Percentiles rank a stretch among this genome's conserved stretches.
phyloP scores from a whole-genome alignment of 2,888 invertebrate genomes.

The Trissolcus japonicus region DNA sequence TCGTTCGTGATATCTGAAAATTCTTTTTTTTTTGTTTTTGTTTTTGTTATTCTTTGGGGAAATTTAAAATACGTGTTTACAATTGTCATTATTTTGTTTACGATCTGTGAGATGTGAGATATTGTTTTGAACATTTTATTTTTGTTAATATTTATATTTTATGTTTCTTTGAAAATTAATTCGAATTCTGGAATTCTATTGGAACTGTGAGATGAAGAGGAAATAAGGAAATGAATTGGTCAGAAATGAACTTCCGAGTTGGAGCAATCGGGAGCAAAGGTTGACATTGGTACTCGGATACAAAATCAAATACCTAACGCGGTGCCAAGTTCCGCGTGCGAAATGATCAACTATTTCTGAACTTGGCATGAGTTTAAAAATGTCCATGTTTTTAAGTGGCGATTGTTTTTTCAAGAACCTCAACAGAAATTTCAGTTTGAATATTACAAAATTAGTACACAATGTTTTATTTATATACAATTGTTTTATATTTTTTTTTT shows the following conservation, averaged over 20 bases:
- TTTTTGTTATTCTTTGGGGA: background rate
- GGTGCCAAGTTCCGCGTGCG: constrained; percentile 52
- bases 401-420: background rate
- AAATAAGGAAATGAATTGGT: background rate
- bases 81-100: background rate
- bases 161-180: background rate
- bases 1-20: background rate
- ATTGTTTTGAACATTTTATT: too few relatives aligned
- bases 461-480: background rate
- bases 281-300: constrained; percentile 50
- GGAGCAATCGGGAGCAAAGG: constrained; percentile 7
- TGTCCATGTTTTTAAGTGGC: background rate
- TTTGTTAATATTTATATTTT: background rate
- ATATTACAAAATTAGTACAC: too few relatives aligned
- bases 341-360: constrained; percentile 47
- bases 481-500: constrained; percentile 7
- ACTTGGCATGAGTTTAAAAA: constrained; percentile 1
- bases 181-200: too few relatives aligned
- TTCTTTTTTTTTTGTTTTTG: too few relatives aligned
- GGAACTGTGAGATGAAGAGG: too few relatives aligned
- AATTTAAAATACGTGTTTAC: background rate
- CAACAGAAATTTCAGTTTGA: too few relatives aligned
- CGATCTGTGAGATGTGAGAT: too few relatives aligned
- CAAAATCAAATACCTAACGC: constrained; percentile 52
- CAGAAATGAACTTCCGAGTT: constrained; percentile 13